Base-by-base conservation (phyloP, 1,140 invertebrate species). In the Caenorhabditis tropicalis region DNA sequence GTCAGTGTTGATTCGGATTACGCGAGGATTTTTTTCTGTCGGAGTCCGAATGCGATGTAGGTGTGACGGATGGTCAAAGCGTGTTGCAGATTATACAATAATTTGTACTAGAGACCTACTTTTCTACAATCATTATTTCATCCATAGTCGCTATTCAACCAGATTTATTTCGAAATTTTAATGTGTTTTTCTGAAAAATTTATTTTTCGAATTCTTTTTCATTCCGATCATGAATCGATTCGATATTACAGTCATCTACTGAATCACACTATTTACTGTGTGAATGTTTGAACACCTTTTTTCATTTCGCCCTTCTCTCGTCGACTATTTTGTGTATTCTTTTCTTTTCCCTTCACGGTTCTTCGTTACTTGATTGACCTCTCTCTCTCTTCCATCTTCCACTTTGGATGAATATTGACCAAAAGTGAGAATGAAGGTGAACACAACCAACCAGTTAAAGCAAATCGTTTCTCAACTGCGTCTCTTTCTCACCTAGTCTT, bases 251-350 rank as follows among this genome's bases (percentile, higher is more conserved):
- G 36, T 43, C 65, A 74, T 74, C n/a, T n/a, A 24, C 19, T 46
- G n/a, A 31, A 74, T 74, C 65, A 74, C 65, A 46, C 36, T 74
- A n/a, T 74, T 74, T 74, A 29, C n/a, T 74, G 36, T 43, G 65
- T 43, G 65, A 74, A 33, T 74, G 33, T 74, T 74, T 74, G 48
- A 51, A 53, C 79, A 81, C 51, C 79, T 56, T 53, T 81, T 51
- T 12, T 53, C 48, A 31, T 51, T 81, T 24, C 1, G 10, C 33
- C 31, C 39, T 24, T 46, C 43, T 46, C 65, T 74, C n/a, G 9
- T 24, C 33, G 43, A 15, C 31, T 74, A 21, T 74, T 46, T 43
- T 46, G 2, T 46, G 21, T 24, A 43, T 36, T 46, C 33, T 29
- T 27, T 5, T 46, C 7, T 36, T 21, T 29, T 74, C 65, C n/a